Evolutionary conservation across 2,888 invertebrate species (phyloP).

Genomic region (Sphaerophoria rueppellii): DNA sequence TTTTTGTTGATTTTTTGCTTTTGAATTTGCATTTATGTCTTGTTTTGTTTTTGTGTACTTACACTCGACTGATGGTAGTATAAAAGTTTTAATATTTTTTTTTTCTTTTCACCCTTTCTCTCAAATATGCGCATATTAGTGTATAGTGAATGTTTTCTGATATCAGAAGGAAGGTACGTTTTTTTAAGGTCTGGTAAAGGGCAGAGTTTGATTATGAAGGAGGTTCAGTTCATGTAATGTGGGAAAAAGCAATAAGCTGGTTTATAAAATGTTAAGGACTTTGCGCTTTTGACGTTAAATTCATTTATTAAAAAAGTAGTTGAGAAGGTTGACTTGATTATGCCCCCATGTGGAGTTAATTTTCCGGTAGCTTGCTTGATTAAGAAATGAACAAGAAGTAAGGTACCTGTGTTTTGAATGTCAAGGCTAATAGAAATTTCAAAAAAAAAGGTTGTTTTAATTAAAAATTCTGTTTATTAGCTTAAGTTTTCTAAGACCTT

Average conservation of each 20-base stretch:
- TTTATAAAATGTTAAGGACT: constrained; percentile 1
- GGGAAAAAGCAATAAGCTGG: not conserved
- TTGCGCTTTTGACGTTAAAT: constrained; percentile 8
- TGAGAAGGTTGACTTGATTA: no score
- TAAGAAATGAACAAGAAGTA: no score
- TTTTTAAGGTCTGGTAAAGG: not conserved
- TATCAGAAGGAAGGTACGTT: not conserved
- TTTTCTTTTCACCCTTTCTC: no score
- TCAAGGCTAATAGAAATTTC: no score
- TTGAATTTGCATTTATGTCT: constrained; percentile 23
- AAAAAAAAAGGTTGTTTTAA: no score
- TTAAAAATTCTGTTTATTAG: no score
- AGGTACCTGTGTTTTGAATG: no score
- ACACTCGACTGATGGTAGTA: not conserved
- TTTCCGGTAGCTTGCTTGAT: no score
- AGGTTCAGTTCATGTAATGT: not conserved
- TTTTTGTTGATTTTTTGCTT: not conserved
- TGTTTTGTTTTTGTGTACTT: not conserved
- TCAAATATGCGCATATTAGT: no score
- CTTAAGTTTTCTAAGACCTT: no score
- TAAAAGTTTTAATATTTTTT: not conserved
- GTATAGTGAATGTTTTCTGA: no score
- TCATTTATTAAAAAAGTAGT: not conserved
- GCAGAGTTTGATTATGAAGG: not conserved
- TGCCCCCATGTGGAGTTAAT: no score